Percentiles rank a stretch among this genome's conserved stretches.
Conservation (phyloP, 2,797 vertebrate species). For the Chromobotia macracanthus region DNA sequence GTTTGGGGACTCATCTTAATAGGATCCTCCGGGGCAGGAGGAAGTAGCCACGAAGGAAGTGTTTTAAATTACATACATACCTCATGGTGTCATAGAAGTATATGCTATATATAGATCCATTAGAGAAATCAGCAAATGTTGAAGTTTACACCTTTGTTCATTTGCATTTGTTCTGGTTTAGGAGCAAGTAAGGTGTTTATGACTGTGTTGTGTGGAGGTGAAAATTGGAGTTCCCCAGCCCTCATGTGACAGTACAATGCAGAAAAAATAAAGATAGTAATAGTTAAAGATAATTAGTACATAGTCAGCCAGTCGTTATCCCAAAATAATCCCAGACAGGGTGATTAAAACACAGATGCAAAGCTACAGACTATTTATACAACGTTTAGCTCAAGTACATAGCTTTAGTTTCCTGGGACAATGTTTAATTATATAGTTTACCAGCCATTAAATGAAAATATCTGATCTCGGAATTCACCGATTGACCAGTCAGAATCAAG, state of each 20-base stretch:
- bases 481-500: neutral
- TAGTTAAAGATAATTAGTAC: neutral
- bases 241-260: slow-evolving; percentile 1
- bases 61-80: neutral
- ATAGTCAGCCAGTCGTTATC: neutral
- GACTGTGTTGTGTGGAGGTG: neutral
- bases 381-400: too few relatives aligned
- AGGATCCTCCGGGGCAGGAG: slow-evolving; percentile 1
- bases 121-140: neutral
- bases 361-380: too few relatives aligned
- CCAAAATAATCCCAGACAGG: neutral
- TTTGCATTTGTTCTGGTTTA: slow-evolving; percentile 30
- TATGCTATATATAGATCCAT: slow-evolving; percentile 1
- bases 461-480: neutral
- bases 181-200: slow-evolving; percentile 22
- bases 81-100: neutral
- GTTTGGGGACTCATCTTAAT: slow-evolving; percentile 14
- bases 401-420: too few relatives aligned
- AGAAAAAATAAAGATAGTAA: neutral
- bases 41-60: neutral
- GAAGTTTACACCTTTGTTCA: neutral
- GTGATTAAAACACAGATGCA: too few relatives aligned
- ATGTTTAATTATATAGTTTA: too few relatives aligned
- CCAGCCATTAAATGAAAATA: too few relatives aligned
- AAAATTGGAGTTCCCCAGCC: neutral